These are phyloP conservation scores for Jordanella pulchra DNA, from an alignment of 2,797 vertebrate species.

Conservation along the genomic window DNA sequence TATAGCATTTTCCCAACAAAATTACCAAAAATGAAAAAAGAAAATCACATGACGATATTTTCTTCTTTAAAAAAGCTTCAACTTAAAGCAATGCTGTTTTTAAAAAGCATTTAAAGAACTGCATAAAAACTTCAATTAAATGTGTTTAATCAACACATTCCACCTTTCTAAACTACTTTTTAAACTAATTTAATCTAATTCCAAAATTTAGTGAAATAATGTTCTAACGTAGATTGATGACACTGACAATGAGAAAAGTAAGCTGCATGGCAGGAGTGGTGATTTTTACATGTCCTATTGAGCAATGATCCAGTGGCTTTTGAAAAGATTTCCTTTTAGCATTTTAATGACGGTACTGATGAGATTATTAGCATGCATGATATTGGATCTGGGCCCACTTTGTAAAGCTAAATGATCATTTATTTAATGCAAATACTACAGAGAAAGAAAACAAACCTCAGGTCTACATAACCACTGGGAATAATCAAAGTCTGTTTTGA, in stretches of 20 bases:
- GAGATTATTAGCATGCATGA: neutral
- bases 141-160: no score
- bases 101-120: no score
- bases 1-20: no score
- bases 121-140: no score
- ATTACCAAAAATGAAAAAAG: no score
- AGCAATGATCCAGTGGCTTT: neutral
- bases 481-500: conserved; percentile 30
- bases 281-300: neutral
- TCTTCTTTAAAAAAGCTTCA: no score
- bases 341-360: neutral
- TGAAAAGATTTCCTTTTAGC: neutral
- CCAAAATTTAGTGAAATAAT: no score
- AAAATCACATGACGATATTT: no score
- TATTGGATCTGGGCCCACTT: conserved; percentile 12
- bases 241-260: neutral
- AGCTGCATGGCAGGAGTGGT: neutral
- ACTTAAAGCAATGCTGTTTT: no score
- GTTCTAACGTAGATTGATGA: no score
- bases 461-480: conserved; percentile 17
- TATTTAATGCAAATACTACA: conserved; percentile 13
- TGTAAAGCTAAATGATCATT: neutral
- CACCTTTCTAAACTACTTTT: no score
- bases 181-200: no score
- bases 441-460: conserved; percentile 7